These are phyloP conservation scores for Bugulina stolonifera DNA, from an alignment of 2,888 invertebrate species.

Conservation along the genomic window DNA sequence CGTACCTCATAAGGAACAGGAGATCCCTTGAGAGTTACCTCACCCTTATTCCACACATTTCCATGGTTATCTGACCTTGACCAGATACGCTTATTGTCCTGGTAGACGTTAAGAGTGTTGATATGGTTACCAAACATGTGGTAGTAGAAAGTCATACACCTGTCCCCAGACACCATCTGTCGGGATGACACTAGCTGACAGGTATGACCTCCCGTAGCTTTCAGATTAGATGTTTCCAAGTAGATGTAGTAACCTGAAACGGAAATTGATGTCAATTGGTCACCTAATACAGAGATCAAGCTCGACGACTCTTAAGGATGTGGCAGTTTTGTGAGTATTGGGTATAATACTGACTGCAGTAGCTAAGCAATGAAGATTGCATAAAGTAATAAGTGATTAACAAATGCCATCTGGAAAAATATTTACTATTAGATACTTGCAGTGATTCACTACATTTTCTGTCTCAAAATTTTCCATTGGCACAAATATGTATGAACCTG, in stretches of 20 bases:
- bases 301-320: too few relatives aligned
- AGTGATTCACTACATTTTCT: too few relatives aligned
- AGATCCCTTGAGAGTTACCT: conserved; percentile 25
- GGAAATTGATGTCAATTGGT: not conserved
- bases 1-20: conserved; percentile 1
- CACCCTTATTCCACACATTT: conserved; percentile 29
- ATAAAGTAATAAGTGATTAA: too few relatives aligned
- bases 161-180: not conserved
- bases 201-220: not conserved
- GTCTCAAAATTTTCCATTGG: too few relatives aligned
- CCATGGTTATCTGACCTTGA: conserved; percentile 28
- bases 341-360: too few relatives aligned
- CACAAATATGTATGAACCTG: too few relatives aligned
- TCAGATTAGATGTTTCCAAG: conserved; percentile 35
- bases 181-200: conserved; percentile 16
- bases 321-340: too few relatives aligned
- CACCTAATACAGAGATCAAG: too few relatives aligned
- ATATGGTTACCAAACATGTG: conserved; percentile 42
- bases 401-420: too few relatives aligned
- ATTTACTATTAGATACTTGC: too few relatives aligned
- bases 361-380: too few relatives aligned
- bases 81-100: conserved; percentile 30
- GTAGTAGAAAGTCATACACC: conserved; percentile 37
- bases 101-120: conserved; percentile 39
- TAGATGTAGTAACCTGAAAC: conserved; percentile 41